A percentile compares a stretch with the other conserved stretches of the same genome.
These are phyloP conservation scores for Callyntrura guangdongensis DNA, from an alignment of 2,888 invertebrate genomes.

Conservation along the genomic window DNA sequence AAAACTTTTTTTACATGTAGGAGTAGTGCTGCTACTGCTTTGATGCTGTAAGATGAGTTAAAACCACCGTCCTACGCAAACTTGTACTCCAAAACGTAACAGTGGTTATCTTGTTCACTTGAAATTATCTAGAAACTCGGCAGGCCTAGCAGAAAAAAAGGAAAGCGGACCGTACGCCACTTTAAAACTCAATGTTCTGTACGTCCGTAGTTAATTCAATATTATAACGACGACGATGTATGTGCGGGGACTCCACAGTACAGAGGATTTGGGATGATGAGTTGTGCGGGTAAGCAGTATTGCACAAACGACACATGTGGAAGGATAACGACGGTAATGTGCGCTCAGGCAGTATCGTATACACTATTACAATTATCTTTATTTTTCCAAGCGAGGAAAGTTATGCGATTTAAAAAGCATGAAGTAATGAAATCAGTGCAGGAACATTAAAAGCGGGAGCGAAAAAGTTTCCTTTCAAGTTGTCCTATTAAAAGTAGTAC, in stretches of 20 bases:
- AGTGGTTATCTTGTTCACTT: conserved; percentile 16
- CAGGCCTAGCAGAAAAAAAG: conserved; percentile 9
- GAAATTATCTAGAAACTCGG: conserved; percentile 44
- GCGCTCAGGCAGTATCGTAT: neutral
- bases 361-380: conserved; percentile 36
- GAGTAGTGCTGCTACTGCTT: no score
- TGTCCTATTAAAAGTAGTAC: neutral
- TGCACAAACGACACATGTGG: conserved; percentile 42
- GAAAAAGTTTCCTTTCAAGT: neutral
- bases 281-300: conserved; percentile 24
- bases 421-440: conserved; percentile 36
- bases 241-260: neutral
- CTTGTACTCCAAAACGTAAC: neutral
- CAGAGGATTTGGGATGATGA: conserved; percentile 19
- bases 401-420: conserved; percentile 32
- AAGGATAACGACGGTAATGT: neutral
- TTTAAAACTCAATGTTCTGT: conserved; percentile 74
- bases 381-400: conserved; percentile 42
- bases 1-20: neutral
- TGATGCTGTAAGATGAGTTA: neutral
- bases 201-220: conserved; percentile 68
- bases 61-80: conserved; percentile 27
- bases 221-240: no score
- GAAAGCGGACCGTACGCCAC: conserved; percentile 36
- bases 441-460: conserved; percentile 21